These are phyloP conservation scores for Chrysolina americana DNA, from an alignment of 2,888 invertebrate species.

Conservation along the genomic window DNA sequence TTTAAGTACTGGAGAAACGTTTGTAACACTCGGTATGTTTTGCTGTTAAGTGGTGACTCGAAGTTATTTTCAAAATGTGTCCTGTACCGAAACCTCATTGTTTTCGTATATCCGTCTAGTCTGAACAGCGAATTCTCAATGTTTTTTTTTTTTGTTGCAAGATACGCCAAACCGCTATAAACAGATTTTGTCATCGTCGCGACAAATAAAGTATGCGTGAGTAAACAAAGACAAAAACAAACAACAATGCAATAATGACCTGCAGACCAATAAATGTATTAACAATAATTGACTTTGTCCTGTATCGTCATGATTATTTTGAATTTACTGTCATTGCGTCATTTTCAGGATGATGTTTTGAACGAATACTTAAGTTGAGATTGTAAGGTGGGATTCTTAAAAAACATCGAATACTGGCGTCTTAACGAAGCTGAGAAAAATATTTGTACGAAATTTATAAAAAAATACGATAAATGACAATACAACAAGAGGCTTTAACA, in stretches of 20 bases:
- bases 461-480: too few species aligned
- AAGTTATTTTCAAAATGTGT: neutral
- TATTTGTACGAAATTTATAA: too few species aligned
- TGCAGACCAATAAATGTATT: constrained; percentile 27
- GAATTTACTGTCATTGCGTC: neutral
- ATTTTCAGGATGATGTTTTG: neutral
- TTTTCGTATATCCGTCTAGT: neutral
- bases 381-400: too few species aligned
- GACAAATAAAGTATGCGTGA: constrained; percentile 7
- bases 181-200: constrained; percentile 11
- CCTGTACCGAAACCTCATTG: neutral
- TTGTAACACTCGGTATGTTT: neutral
- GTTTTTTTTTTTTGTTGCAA: neutral
- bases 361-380: neutral
- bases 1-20: too few species aligned
- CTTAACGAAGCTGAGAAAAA: too few species aligned
- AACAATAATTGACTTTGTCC: constrained; percentile 31
- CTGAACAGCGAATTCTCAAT: neutral
- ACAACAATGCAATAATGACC: constrained; percentile 24
- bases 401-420: too few species aligned
- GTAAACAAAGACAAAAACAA: neutral
- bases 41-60: neutral
- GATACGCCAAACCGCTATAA: neutral
- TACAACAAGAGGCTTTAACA: too few species aligned
- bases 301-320: constrained; percentile 10